Evolutionary conservation across 1,140 invertebrate genomes (phyloP), one percentile per base, ranked within the genome.

Genomic region (Calephelis nemesis): DNA sequence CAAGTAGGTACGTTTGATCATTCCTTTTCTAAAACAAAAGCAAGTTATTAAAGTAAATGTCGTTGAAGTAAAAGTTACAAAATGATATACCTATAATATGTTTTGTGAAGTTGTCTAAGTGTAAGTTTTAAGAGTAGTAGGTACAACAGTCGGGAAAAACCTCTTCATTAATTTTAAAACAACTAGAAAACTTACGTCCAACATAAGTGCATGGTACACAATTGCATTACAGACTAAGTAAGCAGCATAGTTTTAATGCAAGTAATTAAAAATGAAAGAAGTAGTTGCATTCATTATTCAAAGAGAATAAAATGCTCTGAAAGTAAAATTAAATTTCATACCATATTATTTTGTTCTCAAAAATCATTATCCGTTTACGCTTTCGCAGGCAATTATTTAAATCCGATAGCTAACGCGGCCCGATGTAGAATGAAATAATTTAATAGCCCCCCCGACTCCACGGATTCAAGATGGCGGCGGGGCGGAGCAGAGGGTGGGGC

Each of bases 401-500:
- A 91, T 89, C 87, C 87, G 86, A 87, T 87, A 87, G 74, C 84
- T 76, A 72, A 74, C 81, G 81, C 87, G 81, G 88, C 85, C 80
- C 82, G 80, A 85, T 87, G 84, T 79, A 83, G 85, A 91, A 91
- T 91, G 88, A 91, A 89, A 91, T 91, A 87, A 91, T 91, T 91
- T 87, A 88, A 88, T 88, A 91, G 87, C 84, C 85, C 77, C 84
- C 85, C 72, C 60, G 58, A 65, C 63, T 79, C 77, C 79, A 76
- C 71, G 73, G 74, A 86, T 87, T 72, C 85, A 89, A 91, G 83
- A 89, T 89, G 87, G 88, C 87, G 84, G 67, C 82, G 83, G 87
- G 88, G 88, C 85, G 85, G 87, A 65, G 84, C 83, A 74, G 74
- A 74, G 82, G 87, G 82, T 88, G 85, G 87, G 84, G 83, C 87